A percentile compares a stretch with the other conserved stretches of the same genome.
These are phyloP conservation scores for Heliocidaris erythrogramma DNA, from an alignment of 35 echinoderm and acorn worm genomes.

Conservation along the genomic window DNA sequence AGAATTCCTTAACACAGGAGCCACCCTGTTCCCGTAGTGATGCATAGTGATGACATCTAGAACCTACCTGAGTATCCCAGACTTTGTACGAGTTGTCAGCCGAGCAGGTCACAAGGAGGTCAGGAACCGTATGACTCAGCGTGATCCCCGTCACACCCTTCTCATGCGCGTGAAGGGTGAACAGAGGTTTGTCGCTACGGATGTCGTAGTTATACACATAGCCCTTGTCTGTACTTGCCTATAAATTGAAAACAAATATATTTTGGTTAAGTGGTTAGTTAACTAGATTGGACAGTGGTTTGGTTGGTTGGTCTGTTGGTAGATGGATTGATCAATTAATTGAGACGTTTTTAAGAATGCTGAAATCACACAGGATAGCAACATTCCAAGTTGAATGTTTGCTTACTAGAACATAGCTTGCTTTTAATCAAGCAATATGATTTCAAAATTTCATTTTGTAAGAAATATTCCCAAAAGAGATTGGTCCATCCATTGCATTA, in stretches of 20 bases:
- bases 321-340: neutral
- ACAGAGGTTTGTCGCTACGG: slow-evolving; percentile 72
- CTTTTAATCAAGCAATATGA: too few species aligned
- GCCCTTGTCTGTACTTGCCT: slow-evolving; percentile 88
- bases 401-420: too few species aligned
- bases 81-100: slow-evolving; percentile 86
- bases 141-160: slow-evolving; percentile 76
- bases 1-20: too few species aligned
- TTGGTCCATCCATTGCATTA: too few species aligned
- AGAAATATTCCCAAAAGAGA: too few species aligned
- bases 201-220: slow-evolving; percentile 77
- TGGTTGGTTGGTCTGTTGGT: neutral
- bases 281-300: neutral
- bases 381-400: too few species aligned
- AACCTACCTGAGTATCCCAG: slow-evolving; percentile 85
- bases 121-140: slow-evolving; percentile 52
- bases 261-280: neutral
- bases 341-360: neutral
- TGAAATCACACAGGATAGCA: neutral
- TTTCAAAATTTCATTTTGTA: too few species aligned
- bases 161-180: slow-evolving; percentile 81
- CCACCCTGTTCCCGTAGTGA: too few species aligned
- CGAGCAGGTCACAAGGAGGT: slow-evolving; percentile 78
- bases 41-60: too few species aligned
- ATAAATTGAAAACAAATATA: neutral